phyloP scores from a whole-genome alignment of 2,797 vertebrate species.

The Aulostomus chinensis region DNA sequence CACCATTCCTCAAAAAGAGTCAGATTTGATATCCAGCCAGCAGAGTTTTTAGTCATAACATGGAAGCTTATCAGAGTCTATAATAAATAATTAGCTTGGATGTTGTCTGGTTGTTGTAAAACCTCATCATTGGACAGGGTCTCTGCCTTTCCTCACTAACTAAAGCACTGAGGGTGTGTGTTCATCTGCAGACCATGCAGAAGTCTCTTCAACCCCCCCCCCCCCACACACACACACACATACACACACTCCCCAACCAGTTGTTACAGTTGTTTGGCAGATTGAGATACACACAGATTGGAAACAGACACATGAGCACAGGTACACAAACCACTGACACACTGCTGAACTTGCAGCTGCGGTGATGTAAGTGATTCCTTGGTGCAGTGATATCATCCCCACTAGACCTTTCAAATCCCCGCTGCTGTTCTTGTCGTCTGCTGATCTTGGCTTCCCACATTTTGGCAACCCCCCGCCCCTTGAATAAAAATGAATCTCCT shows the following conservation, averaged over 20 bases:
- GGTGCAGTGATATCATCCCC: conserved; percentile 80
- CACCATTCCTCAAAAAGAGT: no score
- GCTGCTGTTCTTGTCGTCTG: conserved; percentile 60
- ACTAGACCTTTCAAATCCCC: conserved; percentile 72
- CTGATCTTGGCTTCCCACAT: neutral
- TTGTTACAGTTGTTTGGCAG: conserved; percentile 50
- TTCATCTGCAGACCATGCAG: no score
- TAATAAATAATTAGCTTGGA: no score
- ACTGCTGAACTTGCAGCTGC: conserved; percentile 77
- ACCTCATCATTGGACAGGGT: no score
- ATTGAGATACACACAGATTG: conserved; percentile 50
- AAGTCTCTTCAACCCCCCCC: no score
- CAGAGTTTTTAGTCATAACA: no score
- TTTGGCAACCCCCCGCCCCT: conserved; percentile 21
- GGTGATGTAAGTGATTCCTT: conserved; percentile 81
- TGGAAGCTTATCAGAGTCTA: no score
- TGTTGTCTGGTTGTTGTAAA: no score
- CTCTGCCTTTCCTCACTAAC: no score
- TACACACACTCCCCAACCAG: conserved; percentile 37
- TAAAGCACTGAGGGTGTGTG: no score
- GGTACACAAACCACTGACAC: conserved; percentile 32
- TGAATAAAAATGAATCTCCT: conserved; percentile 48
- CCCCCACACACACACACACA: conserved; percentile 48
- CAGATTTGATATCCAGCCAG: no score
- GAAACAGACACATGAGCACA: conserved; percentile 50